Base-by-base conservation (phyloP, 2,113 vertebrate species). In the Scytalopus superciliaris region DNA sequence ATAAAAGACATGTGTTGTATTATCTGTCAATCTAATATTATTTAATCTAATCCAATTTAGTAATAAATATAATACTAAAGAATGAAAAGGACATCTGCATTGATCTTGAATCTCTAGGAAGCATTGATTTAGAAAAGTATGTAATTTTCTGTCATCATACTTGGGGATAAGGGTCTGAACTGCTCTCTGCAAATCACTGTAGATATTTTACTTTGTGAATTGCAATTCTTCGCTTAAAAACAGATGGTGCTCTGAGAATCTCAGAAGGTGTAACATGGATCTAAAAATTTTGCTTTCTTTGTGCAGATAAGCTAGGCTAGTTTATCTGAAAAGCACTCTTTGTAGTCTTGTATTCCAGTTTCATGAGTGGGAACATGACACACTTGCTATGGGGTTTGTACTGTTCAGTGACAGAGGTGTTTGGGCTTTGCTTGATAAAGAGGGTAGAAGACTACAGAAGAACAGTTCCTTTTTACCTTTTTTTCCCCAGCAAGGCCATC, bases 221-320 rank as follows among this genome's bases (percentile, higher is more conserved):
- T 90, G 72, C 52, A 90, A 50, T 83, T 93, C 67, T 96, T 95
- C 84, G 42, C 72, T 90, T 93, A 86, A 91, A 93, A 96, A 23
- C 67, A 95, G 84, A 74, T 67, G 82, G 50, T 88, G 50, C 37
- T 83, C 33, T 63, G 45, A 82, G 37, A 68, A 69, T 85, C 93
- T 39, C 72, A 70, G 55, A 79, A 89, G 83, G 55, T 67, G 24
- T 44, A 59, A 47, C 1, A 7, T 27, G 63, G 55, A 72, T 35
- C 7, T 68, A 70, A 91, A 90, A 47, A 23, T 52, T 5, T 55
- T 47, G 30, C 86, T 94, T 96, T 55, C 30, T 52, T 78, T 63
- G 35, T 70, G 35, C 12, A 40, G 59, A 57, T 60, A 42, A 84
- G 60, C 30, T 33, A 73, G n/a, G 10, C 17, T 60, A 14, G 27